Base-by-base conservation (phyloP, 2,113 vertebrate species). In the Indicator maculatus region DNA sequence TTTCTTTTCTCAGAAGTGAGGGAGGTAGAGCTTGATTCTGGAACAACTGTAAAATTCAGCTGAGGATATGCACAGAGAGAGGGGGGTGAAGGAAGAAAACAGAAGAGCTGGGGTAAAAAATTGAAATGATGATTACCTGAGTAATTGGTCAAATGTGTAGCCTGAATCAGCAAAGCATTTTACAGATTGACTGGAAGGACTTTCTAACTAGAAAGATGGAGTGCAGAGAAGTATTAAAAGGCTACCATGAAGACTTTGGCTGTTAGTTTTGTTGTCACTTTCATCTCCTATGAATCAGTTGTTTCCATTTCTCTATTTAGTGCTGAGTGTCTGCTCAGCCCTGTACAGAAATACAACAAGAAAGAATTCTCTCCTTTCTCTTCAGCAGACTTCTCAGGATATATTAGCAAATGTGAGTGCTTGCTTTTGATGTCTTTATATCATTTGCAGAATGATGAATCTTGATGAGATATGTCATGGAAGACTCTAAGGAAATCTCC, bases 401-500 rank as follows among this genome's bases (percentile, higher is more conserved):
- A 63, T 74, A 90, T 65, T 72, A 95, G 27, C 63, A 95, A 95
- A 93, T 20, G 44, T 28, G 72, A 93, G 79, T 47, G 24, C 79
- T 81, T 80, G 65, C 52, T 83, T 89, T 75, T 93, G 33, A 81
- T 93, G 89, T 93, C 85, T 83, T 91, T 86, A 81, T 86, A 71
- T 60, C 20, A 31, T 72, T 67, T 81, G 44, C 66, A 81, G 58
- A 88, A 90, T 55, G 58, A 86, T 86, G 76, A 83, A 81, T 86
- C 91, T 93, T 94, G 69, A 91, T 90, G 58, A 86, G 61, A 86
- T 70, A 76, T 85, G 89, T 85, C 74, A 93, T 44, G 31, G 84
- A 87, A 92, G 60, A 83, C 84, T 93, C 93, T 80, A 94, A 96
- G 91, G 82, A 95, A 89, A 96, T 95, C n/a, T 80, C 38, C 85